A percentile compares a stretch with the other conserved stretches of the same genome.
These are phyloP conservation scores for Eptatretus atami DNA, from an alignment of 2,797 vertebrate genomes.

Conservation along the genomic window DNA sequence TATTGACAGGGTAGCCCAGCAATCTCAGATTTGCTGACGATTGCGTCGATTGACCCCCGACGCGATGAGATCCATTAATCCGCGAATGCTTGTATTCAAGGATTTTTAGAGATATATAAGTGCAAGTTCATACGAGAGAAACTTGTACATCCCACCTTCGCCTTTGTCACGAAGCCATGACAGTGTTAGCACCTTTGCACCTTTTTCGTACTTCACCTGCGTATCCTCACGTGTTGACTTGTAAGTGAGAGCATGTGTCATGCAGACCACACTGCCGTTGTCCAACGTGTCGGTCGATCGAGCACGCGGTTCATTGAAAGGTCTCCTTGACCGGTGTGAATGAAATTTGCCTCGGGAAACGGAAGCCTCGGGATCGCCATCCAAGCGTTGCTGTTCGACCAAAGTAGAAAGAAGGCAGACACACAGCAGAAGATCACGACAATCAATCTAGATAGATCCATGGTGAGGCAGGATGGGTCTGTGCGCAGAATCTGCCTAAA, in stretches of 20 bases:
- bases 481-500: neutral
- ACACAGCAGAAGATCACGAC: conserved; percentile 25
- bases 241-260: conserved; percentile 87
- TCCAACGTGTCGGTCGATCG: conserved; percentile 17
- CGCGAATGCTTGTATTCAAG: no score
- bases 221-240: conserved; percentile 32
- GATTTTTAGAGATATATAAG: no score
- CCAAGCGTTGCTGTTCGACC: conserved; percentile 47
- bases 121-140: no score
- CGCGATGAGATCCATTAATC: no score
- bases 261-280: conserved; percentile 25
- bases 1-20: no score
- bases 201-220: conserved; percentile 26
- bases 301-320: conserved; percentile 21
- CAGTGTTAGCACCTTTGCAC: conserved; percentile 66
- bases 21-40: no score
- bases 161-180: conserved; percentile 58
- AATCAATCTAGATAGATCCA: conserved; percentile 41
- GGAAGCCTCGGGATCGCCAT: conserved; percentile 20
- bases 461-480: conserved; percentile 17
- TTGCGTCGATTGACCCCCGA: no score
- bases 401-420: conserved; percentile 51
- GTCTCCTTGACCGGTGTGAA: conserved; percentile 23
- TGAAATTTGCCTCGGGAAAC: conserved; percentile 24
- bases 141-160: conserved; percentile 25